Conservation (phyloP, 1,140 invertebrate genomes). For the Amphibalanus amphitrite region DNA sequence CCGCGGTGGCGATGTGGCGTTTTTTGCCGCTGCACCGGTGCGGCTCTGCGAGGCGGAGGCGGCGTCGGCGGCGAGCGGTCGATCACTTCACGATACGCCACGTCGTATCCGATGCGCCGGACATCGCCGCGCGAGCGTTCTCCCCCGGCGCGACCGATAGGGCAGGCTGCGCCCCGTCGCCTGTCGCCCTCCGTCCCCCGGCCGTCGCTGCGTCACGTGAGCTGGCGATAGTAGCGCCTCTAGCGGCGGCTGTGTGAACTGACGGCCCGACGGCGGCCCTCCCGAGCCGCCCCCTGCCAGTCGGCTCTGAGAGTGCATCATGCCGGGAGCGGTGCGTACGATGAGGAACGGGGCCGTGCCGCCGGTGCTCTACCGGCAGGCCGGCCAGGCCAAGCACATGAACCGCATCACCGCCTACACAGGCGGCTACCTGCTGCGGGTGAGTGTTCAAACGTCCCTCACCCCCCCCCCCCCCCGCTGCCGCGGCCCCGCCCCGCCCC, state of each 20-base stretch:
- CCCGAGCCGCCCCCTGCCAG: not conserved
- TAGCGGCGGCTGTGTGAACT: not conserved
- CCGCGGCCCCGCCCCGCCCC: too few species aligned
- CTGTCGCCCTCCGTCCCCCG: not conserved
- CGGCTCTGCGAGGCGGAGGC: too few species aligned
- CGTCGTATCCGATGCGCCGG: not conserved
- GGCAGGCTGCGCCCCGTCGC: not conserved
- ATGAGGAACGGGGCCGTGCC: not conserved
- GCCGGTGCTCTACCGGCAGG: not conserved
- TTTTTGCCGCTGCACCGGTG: not conserved
- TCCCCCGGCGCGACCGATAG: not conserved
- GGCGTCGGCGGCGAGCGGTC: too few species aligned
- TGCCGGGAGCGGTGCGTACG: not conserved
- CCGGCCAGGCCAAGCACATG: not conserved
- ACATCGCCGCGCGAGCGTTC: not conserved
- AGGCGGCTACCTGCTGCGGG: not conserved
- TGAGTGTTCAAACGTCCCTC: not conserved
- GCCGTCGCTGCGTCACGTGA: not conserved
- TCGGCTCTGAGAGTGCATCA: not conserved
- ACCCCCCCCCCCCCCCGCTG: too few species aligned
- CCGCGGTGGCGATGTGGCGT: not conserved
- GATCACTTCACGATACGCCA: not conserved
- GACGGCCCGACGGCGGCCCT: too few species aligned
- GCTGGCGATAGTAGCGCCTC: not conserved
- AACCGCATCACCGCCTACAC: not conserved